Conservation (phyloP, 92 coral and sea anemone genomes). For the Epizoanthus illoricatus region DNA sequence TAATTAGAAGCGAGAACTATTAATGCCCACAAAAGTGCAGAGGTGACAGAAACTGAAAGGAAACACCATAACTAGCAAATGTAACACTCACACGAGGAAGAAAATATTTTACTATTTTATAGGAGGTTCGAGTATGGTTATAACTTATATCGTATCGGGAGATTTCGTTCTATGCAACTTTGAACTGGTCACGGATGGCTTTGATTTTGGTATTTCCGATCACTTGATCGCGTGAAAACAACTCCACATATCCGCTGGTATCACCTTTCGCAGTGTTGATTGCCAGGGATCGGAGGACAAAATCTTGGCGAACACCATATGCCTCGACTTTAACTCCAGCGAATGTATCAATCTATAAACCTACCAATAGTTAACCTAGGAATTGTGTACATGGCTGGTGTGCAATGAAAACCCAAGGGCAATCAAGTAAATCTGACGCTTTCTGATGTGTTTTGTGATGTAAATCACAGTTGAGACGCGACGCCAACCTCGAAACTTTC, state of each 20-base stretch:
- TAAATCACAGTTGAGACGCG: conserved; percentile 83
- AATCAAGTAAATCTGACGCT: conserved; percentile 58
- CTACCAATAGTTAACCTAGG: not conserved
- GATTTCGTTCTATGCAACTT: not conserved
- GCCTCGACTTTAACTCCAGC: not conserved
- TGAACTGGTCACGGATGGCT: conserved; percentile 1
- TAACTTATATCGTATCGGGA: not conserved
- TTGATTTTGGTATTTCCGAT: conserved; percentile 40
- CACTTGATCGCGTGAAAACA: conserved; percentile 48
- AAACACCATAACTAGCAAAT: not conserved
- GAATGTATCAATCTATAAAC: not conserved
- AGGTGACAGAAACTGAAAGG: conserved; percentile 10
- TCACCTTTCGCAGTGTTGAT: conserved; percentile 34
- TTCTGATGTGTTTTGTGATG: conserved; percentile 79
- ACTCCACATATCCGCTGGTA: conserved; percentile 9
- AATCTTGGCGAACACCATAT: conserved; percentile 25
- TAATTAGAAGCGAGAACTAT: not conserved
- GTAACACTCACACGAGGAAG: not conserved
- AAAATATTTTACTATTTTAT: conserved; percentile 8
- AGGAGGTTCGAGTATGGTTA: not conserved
- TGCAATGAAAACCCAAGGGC: conserved; percentile 28
- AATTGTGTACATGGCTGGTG: conserved; percentile 4
- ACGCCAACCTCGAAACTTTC: conserved; percentile 83
- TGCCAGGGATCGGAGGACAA: conserved; percentile 32
- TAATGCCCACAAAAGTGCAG: conserved; percentile 12